Base-by-base conservation (phyloP, 2,113 vertebrate genomes). In the Ameiurus melas region DNA sequence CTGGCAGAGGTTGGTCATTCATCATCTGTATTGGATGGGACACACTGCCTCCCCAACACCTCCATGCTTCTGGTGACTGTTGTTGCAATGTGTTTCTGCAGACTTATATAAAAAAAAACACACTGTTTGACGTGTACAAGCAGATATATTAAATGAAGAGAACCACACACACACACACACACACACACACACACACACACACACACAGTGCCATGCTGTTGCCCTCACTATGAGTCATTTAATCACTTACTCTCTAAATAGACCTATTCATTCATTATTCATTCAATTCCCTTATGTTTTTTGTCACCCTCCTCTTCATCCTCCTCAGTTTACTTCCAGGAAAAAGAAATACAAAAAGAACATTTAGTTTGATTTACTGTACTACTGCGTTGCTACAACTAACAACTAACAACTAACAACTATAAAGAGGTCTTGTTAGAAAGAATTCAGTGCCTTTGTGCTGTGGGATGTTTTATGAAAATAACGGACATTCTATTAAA, bases 81-180 rank as follows among this genome's bases (percentile, higher is more conserved):
- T 78, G 43, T 17, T 47, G 75, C 8, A 66, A 22, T 53, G n/a
- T 62, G 33, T 33, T 64, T 71, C 60, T 86, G 39, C 75, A 80
- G 73, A 8, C n/a, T 47, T 66, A 80, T 68, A 30, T 86, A 27
- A 68, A 86, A 27, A 68, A 86, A 60, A 86, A 20, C 53, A 77
- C 3, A 64, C 19, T 66, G 13, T 62, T 79, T 25, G 30, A 17
- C 80, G 60, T 62, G 22, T 68, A 79, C 27, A 55, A 68, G 39
- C 47, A 27, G 22, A 87, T 43, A 39, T 62, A 62, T 16, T 62
- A 25, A 83, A 43, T 27, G 13, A 43, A 43, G 33, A 83, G 57
- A 83, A n/a, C 25, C 2, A 27, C 57, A 39, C 80, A 60, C n/a
- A 81, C 71, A 77, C 85, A 81, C 71, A 77, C 85, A 86, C 70